A percentile compares a stretch with the other conserved stretches of the same genome.
Evolutionary conservation across 2,113 vertebrate species (phyloP).

Genomic region (Corynorhinus townsendii): DNA sequence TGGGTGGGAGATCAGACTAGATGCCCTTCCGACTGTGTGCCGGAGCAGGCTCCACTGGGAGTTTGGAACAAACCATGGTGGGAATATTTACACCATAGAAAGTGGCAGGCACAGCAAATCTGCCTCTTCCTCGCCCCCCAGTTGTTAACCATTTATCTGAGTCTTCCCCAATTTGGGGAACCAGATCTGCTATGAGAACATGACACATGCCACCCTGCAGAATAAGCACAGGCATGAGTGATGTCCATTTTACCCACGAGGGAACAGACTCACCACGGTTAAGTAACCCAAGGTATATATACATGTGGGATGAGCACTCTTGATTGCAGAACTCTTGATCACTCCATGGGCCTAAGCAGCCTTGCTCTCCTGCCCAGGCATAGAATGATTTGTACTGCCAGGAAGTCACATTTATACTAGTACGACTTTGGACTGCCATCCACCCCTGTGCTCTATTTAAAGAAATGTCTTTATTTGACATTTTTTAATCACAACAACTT

Average conservation of each 20-base stretch:
- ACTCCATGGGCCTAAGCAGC: not conserved
- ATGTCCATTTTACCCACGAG: not conserved
- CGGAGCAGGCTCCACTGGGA: not conserved
- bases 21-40: fast-evolving
- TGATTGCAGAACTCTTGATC: not conserved
- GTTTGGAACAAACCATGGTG: not conserved
- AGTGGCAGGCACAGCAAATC: not conserved
- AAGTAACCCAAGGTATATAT: not conserved
- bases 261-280: not conserved
- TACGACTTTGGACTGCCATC: not conserved
- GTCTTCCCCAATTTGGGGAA: not conserved
- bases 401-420: not conserved
- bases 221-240: not conserved
- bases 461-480: not conserved
- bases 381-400: not conserved
- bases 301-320: not conserved
- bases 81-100: not conserved
- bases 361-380: not conserved
- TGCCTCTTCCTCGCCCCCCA: not conserved
- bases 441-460: not conserved
- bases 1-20: no score
- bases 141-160: not conserved
- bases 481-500: not conserved
- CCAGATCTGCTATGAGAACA: not conserved
- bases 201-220: not conserved